phyloP scores from a whole-genome alignment of 2,888 invertebrate genomes.

The Spodoptera picta region DNA sequence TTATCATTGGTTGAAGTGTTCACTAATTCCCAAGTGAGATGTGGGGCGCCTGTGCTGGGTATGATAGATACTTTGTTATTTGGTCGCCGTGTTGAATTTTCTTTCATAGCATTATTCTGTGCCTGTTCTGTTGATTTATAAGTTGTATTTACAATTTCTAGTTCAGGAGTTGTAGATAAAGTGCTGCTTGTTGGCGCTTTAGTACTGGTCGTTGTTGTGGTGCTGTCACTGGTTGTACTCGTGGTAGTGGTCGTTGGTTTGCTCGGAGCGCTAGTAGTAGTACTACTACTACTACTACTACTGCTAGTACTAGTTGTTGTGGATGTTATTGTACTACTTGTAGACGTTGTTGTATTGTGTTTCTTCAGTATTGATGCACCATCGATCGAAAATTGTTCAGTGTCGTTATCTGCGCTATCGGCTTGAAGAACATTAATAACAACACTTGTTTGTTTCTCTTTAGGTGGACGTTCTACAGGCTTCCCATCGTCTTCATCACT shows the following conservation, averaged over 20 bases:
- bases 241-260: slow-evolving; percentile 48
- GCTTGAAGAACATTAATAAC: slow-evolving; percentile 78
- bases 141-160: slow-evolving; percentile 49
- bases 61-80: slow-evolving; percentile 85
- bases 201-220: slow-evolving; percentile 11
- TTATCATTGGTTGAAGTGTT: slow-evolving; percentile 86
- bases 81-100: slow-evolving; percentile 78
- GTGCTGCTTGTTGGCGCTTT: slow-evolving; percentile 33
- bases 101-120: slow-evolving; percentile 63
- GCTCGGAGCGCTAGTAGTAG: slow-evolving; percentile 37
- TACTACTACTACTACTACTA: slow-evolving; percentile 35
- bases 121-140: slow-evolving; percentile 49
- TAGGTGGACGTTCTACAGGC: slow-evolving; percentile 82
- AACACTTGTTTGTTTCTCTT: slow-evolving; percentile 84
- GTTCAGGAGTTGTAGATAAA: slow-evolving; percentile 45
- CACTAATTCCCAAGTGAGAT: slow-evolving; percentile 89
- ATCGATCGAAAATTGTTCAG: slow-evolving; percentile 80
- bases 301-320: slow-evolving; percentile 31
- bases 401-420: slow-evolving; percentile 75
- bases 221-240: slow-evolving; percentile 42
- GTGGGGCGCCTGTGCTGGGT: slow-evolving; percentile 78
- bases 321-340: slow-evolving; percentile 52
- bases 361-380: slow-evolving; percentile 85
- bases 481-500: slow-evolving; percentile 77
- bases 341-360: slow-evolving; percentile 62